Evolutionary conservation across 2,888 invertebrate genomes (phyloP).

Genomic region (Apamea epomidion): DNA sequence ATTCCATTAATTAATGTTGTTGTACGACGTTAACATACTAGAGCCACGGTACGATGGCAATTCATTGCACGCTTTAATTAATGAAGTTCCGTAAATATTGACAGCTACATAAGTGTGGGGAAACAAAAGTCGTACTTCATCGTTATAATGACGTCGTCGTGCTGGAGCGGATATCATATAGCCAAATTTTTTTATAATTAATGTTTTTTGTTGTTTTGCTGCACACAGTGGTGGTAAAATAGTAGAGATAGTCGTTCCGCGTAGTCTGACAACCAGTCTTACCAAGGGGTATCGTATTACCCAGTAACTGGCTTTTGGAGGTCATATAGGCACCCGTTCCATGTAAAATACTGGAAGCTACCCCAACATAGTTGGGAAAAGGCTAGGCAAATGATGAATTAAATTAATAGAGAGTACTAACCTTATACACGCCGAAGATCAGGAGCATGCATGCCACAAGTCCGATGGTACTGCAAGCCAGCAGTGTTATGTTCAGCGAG

Average conservation of each 20-base stretch:
- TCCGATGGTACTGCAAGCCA: conserved; percentile 92
- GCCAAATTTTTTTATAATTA: background rate
- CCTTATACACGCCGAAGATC: conserved; percentile 93
- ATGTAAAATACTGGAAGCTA: too few relatives aligned
- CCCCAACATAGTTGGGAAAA: background rate
- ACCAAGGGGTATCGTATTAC: background rate
- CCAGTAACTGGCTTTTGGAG: background rate
- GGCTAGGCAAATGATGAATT: background rate
- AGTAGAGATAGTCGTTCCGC: background rate
- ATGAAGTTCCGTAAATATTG: conserved; percentile 1
- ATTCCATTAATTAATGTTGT: background rate
- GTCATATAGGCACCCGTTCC: too few relatives aligned
- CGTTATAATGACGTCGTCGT: background rate
- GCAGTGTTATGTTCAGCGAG: conserved; percentile 92
- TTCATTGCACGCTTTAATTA: background rate
- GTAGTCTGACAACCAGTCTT: background rate
- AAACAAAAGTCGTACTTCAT: background rate
- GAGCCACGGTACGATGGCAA: background rate
- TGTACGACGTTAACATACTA: background rate
- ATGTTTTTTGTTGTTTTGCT: background rate
- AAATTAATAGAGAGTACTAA: conserved; percentile 75
- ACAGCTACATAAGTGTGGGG: background rate
- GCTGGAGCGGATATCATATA: background rate
- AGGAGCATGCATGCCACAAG: conserved; percentile 92
- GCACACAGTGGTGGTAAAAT: background rate